Conservation (phyloP, 2,113 vertebrate species). For the Oceanites oceanicus region DNA sequence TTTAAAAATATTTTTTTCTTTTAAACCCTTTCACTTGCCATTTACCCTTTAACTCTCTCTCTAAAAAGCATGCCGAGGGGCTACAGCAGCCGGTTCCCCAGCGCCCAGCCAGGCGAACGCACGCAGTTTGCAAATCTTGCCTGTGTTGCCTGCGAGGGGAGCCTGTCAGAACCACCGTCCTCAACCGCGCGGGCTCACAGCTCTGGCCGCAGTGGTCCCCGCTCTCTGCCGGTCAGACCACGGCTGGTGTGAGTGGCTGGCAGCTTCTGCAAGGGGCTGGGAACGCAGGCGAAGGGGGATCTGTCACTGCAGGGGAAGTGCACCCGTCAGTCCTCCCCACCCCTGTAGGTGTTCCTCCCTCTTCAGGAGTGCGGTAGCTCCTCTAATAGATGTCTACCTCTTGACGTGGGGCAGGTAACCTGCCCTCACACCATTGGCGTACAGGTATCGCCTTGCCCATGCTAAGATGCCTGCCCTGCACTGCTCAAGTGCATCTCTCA, state of each 20-base stretch:
- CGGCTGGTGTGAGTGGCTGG: fast-evolving
- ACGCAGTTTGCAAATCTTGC: not conserved
- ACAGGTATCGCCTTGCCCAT: not conserved
- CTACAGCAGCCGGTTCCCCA: not conserved
- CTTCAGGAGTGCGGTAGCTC: not conserved
- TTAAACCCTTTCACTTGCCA: not conserved
- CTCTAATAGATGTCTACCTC: not conserved
- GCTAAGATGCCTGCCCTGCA: not conserved
- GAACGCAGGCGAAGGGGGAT: not conserved
- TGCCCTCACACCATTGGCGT: fast-evolving
- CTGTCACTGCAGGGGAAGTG: not conserved
- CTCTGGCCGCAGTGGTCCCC: fast-evolving
- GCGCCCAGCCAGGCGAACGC: fast-evolving
- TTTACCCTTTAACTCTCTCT: not conserved
- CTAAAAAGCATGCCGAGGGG: not conserved
- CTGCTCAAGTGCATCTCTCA: too few species aligned
- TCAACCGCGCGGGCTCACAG: fast-evolving
- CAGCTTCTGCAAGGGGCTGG: not conserved
- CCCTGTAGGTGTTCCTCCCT: not conserved
- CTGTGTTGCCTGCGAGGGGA: too few species aligned
- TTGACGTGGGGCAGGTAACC: not conserved
- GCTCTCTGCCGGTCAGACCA: not conserved
- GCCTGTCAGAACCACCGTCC: fast-evolving
- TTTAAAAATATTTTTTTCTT: not conserved
- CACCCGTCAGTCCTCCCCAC: not conserved